Evolutionary conservation across 1,140 invertebrate genomes (phyloP).

Genomic region (Drosophila rhopaloa): DNA sequence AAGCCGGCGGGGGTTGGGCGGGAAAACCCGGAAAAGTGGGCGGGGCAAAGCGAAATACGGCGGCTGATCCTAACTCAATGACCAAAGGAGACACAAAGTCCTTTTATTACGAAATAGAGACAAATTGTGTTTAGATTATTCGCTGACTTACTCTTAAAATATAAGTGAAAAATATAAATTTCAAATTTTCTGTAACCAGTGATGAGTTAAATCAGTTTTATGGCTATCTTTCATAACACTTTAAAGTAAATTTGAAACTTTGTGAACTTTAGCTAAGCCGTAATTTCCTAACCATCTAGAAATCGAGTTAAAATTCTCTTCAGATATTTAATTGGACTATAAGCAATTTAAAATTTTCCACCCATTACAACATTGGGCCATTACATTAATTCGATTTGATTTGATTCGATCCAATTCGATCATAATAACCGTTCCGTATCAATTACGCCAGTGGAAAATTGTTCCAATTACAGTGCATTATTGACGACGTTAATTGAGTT

Average conservation of each 20-base stretch:
- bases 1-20: constrained; percentile 1
- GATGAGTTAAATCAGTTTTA: too few relatives aligned
- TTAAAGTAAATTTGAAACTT: too few relatives aligned
- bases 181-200: too few relatives aligned
- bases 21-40: neutral
- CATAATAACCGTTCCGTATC: constrained; percentile 37
- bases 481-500: constrained; percentile 43
- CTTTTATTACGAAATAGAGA: too few relatives aligned
- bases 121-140: too few relatives aligned
- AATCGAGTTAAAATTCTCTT: neutral
- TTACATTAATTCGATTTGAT: constrained; percentile 38
- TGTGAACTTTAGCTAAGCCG: too few relatives aligned
- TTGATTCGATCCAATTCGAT: constrained; percentile 24
- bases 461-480: constrained; percentile 40
- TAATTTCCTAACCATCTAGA: too few relatives aligned
- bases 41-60: constrained; percentile 1
- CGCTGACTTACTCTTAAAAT: neutral
- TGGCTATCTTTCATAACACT: too few relatives aligned
- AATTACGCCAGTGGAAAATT: constrained; percentile 34
- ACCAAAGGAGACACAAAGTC: neutral
- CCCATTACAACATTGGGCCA: constrained; percentile 2
- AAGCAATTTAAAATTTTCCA: neutral
- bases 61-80: neutral
- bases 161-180: too few relatives aligned
- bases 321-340: neutral